Base-by-base conservation (phyloP, 2,888 invertebrate genomes). In the Zootermopsis nevadensis region DNA sequence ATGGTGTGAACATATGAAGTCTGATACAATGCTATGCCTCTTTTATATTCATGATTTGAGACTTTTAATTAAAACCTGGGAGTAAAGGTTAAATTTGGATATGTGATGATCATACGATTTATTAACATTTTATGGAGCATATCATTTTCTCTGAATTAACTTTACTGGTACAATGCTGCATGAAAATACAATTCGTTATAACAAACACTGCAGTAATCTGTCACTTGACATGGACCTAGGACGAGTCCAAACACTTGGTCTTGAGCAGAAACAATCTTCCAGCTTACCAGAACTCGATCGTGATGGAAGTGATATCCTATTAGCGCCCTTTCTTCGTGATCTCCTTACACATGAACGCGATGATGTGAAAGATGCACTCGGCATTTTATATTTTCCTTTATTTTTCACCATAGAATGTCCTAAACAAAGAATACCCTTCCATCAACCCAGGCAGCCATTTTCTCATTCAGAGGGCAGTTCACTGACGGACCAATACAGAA, bases 331-430 rank as follows among this genome's bases (percentile, higher is more conserved):
- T 92, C 97, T 95, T 90, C 96, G 94, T 90, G 97, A 97, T 92
- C 97, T 94, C 91, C 97, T 94, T 89, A 96, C 95, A 92, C 96
- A 96, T 91, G 96, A 95, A 93, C 96, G 94, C 91, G 96, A 95
- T 91, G 96, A 96, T 90, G 96, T 96, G 92, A 97, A 96, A 91
- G 97, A 97, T 92, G 97, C 97, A 93, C 97, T 97, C 93, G 97
- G 97, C 97, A 97, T 96, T 92, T 94, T 95, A 82, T 77, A 82
- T 82, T 84, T 84, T 85, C 83, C 83, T 82, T 74, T 80, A 48
- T 82, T 83, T 83, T 84, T 81, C 79, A 69, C 81, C 55, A 74
- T 76, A 83, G 81, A 88, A 89, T 88, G 88, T 88, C 88, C 93
- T 94, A 94, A 94, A 95, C 94, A 95, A 95, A 95, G 94, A 93